Base-by-base conservation (phyloP, 2,888 invertebrate species). In the Acleris holmiana region DNA sequence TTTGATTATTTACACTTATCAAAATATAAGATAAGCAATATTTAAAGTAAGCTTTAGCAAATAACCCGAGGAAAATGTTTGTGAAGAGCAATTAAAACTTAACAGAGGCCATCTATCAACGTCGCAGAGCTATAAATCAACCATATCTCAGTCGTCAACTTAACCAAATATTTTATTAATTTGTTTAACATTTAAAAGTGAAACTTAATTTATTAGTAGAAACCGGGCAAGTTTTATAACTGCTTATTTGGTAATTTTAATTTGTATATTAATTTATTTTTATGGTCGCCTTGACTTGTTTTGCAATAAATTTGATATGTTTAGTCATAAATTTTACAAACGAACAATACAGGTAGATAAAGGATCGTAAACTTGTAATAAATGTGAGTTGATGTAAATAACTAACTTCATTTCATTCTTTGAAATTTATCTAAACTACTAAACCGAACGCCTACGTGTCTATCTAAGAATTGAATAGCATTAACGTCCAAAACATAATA, bases 71-170 rank as follows among this genome's bases (percentile, higher is more conserved):
- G 56, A 67, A 66, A 68, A 65, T 70, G 67, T 69, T 62, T 71
- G 68, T 68, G 57, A 67, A 59, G 65, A 66, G 66, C 73, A 72
- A 72, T 75, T 74, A 73, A 69, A 70, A 69, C 69, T 55, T 67
- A 23, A 56, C 62, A 54, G 53, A 50, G 53, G 49, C 65, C 72
- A 74, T 80, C 72, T 56, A 71, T 80, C 80, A 79, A 71, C 67
- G 79, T 77, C 79, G 63, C 2, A 40, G 55, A 62, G 72, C 71
- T 72, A 76, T 76, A 76, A 75, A 76, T 80, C 65, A 72, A 68
- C 73, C 68, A 73, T 73, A 68, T 66, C 70, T 59, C 54, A 65
- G 59, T 68, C 71, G 57, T 66, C 71, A 71, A 70, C 70, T 72
- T 69, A 21, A 62, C 35, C 29, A 55, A 54, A 61, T 66, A 66